Base-by-base conservation (phyloP, 2,888 invertebrate species). In the Spialia ferax region DNA sequence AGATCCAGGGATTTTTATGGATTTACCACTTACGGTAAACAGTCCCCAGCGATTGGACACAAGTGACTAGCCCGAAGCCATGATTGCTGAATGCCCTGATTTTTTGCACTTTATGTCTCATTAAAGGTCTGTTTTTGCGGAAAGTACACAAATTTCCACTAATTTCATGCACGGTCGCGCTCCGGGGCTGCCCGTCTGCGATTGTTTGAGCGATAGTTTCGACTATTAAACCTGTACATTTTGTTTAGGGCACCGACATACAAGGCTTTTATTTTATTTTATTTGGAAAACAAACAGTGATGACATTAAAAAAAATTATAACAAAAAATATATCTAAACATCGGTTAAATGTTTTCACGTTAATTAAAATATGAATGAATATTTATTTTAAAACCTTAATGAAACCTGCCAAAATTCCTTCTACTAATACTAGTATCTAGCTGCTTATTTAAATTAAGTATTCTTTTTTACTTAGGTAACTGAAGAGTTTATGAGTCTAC, bases 51-150 rank as follows among this genome's bases (percentile, higher is more conserved):
- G 22, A 50, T 50, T 50, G 13, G 50, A 50, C 50, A 50, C 50
- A 50, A 50, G 13, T 4, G 10, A 11, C 22, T 50, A 22, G 50
- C 50, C 20, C 32, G 10, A 7, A 32, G 32, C 50, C 22, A 50
- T 50, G 7, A 22, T 50, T 11, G 50, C 11, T n/a, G 20, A 52
- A 52, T 52, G 52, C 52, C 23, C 23, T 52, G 52, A 50, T 23
- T 23, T 1, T 52, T 52, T 52, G 23, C 52, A 52, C 23, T 52
- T 52, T 52, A 23, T 23, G 52, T 52, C 52, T 52, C 52, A 52
- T 52, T 52, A 52, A 52, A 52, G 13, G 52, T 52, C n/a, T 23
- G 22, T 52, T 52, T 52, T 52, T 52, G 7, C 52, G 52, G 52
- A 52, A 23, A 52, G 7, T 52, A 52, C 23, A 13, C 2, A 52